Conservation (phyloP, 1,140 invertebrate species). For the Meloidogyne exigua region DNA sequence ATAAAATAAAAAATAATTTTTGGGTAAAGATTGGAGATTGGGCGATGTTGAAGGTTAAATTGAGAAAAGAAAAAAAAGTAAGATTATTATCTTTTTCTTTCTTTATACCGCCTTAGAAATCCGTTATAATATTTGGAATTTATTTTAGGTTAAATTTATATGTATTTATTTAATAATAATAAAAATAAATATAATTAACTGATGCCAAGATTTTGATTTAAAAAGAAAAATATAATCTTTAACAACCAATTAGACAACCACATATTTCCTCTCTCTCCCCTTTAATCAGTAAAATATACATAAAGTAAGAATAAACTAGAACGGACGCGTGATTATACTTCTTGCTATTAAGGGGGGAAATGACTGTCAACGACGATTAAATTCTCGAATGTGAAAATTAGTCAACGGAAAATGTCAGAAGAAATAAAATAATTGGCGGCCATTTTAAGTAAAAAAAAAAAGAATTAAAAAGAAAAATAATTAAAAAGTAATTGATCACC, state of each 20-base stretch:
- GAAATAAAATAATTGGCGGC: neutral
- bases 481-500: neutral
- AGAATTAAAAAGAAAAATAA: neutral
- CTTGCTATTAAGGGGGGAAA: neutral
- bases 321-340: neutral
- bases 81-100: slow-evolving; percentile 6
- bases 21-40: neutral
- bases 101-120: neutral
- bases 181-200: neutral
- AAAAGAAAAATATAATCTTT: neutral
- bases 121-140: too few species aligned
- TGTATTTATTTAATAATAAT: neutral
- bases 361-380: neutral
- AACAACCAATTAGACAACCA: neutral
- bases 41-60: neutral
- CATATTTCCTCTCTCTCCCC: neutral
- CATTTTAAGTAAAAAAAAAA: neutral
- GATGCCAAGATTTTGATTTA: neutral
- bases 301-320: neutral
- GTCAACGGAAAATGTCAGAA: neutral
- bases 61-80: neutral
- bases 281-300: too few species aligned
- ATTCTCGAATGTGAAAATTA: neutral
- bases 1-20: neutral
- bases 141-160: neutral